These are phyloP conservation scores for Botia kubotai DNA, from an alignment of 2,797 vertebrate species.

Conservation along the genomic window DNA sequence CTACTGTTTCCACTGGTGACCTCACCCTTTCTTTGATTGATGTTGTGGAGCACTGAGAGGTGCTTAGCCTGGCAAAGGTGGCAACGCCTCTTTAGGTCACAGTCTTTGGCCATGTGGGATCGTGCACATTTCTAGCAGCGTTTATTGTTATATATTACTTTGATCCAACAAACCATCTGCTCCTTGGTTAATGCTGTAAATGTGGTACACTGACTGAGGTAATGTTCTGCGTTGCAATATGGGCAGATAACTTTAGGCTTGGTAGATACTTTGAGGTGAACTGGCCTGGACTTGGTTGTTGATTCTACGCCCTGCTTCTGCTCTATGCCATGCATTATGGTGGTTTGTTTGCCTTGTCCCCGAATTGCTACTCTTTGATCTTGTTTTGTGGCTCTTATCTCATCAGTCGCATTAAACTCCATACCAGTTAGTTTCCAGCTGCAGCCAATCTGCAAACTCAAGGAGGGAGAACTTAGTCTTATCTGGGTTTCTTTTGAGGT, in stretches of 20 bases:
- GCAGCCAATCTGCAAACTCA: background rate
- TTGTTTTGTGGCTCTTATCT: background rate
- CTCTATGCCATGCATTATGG: background rate
- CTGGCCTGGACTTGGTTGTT: background rate
- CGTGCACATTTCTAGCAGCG: background rate
- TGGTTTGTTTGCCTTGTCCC: background rate
- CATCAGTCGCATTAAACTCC: background rate
- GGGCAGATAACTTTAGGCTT: slow-evolving; percentile 9
- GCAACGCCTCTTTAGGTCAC: background rate
- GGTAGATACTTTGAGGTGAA: background rate
- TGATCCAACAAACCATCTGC: background rate
- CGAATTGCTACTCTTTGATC: background rate
- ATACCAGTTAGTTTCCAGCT: slow-evolving; percentile 26
- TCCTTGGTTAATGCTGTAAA: background rate
- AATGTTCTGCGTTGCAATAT: slow-evolving; percentile 19
- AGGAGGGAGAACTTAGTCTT: no score
- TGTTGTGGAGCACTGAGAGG: background rate
- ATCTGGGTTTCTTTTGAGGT: no score
- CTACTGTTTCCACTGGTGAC: no score
- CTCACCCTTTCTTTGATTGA: no score
- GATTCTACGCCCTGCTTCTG: background rate
- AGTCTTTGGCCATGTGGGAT: background rate
- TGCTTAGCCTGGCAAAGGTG: background rate
- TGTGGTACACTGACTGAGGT: slow-evolving; percentile 19
- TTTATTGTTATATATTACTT: background rate